Evolutionary conservation across 2,888 invertebrate genomes (phyloP).

Genomic region (Pollenia amentaria): DNA sequence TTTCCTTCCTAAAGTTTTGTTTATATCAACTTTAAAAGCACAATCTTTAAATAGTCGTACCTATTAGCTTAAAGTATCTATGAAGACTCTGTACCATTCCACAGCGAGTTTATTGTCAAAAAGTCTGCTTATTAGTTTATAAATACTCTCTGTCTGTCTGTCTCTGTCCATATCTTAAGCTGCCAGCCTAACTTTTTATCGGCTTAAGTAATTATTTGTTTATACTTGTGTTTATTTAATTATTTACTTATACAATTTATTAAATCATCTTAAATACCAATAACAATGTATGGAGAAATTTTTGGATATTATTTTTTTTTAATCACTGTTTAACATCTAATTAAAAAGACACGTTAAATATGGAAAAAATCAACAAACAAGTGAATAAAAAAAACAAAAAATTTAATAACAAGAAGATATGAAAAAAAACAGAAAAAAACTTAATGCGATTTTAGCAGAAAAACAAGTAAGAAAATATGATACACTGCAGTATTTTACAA

Average conservation of each 20-base stretch:
- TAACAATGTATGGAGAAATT: background rate
- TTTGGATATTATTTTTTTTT: background rate
- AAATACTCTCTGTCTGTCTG: no score
- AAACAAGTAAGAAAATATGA: no score
- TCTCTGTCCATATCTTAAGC: no score
- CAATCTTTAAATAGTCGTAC: no score
- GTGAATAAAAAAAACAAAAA: background rate
- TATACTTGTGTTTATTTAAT: conserved; percentile 9
- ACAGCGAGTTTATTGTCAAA: no score
- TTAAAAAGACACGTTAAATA: conserved; percentile 13
- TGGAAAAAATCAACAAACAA: background rate
- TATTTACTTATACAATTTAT: background rate
- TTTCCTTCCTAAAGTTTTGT: no score
- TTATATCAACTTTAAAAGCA: no score
- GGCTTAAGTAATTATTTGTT: conserved; percentile 17
- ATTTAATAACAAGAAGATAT: background rate
- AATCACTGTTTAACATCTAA: conserved; percentile 15
- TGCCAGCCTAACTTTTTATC: background rate
- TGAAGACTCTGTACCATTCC: no score
- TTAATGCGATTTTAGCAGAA: background rate
- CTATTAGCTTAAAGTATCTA: no score
- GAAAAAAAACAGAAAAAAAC: background rate
- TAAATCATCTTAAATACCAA: background rate
- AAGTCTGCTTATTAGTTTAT: no score
- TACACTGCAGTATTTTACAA: no score